A percentile compares a stretch with the other conserved stretches of the same genome.
Evolutionary conservation across 2,797 vertebrate genomes (phyloP).

Genomic region (Percopsis omiscomaycus): DNA sequence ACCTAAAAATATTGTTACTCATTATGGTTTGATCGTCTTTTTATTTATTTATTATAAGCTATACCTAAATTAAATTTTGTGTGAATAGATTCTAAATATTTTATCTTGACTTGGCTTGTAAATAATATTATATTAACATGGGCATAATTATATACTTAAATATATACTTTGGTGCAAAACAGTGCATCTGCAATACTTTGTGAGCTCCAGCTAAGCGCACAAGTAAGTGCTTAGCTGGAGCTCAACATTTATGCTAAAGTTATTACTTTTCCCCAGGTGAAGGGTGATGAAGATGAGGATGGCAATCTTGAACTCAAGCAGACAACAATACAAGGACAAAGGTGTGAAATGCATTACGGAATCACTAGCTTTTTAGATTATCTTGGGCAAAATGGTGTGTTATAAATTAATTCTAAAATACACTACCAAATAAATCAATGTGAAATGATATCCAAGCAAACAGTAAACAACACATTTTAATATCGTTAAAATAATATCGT

Average conservation of each 20-base stretch:
- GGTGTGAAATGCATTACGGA: slow-evolving; percentile 70
- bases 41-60: background rate
- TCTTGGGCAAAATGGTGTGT: no score
- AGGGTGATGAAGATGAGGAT: slow-evolving; percentile 93
- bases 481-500: no score
- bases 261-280: slow-evolving; percentile 77
- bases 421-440: no score
- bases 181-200: background rate
- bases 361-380: background rate
- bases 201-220: background rate
- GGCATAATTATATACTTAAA: no score
- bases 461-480: background rate
- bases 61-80: background rate
- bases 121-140: background rate
- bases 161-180: no score
- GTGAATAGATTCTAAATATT: background rate
- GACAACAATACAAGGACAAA: slow-evolving; percentile 83
- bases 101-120: background rate
- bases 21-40: background rate
- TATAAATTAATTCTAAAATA: no score
- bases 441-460: background rate
- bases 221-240: no score
- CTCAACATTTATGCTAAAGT: background rate
- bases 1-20: no score
- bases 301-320: slow-evolving; percentile 86